Evolutionary conservation across 2,888 invertebrate genomes (phyloP).

Genomic region (Dasysyrphus albostriatus): DNA sequence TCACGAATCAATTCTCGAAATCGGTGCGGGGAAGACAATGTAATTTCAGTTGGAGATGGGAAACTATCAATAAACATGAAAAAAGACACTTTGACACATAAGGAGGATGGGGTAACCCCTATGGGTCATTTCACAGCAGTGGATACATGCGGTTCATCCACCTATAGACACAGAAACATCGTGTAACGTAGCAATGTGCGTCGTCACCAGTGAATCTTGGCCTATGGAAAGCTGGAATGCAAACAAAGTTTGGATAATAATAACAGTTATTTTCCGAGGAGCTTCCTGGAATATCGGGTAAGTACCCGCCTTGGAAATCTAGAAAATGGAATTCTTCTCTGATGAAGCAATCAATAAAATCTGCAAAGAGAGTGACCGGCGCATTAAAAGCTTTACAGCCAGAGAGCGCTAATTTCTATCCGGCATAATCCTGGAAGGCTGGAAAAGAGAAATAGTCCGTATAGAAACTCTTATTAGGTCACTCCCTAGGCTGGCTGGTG

Average conservation of each 20-base stretch:
- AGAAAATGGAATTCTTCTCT: constrained; percentile 16
- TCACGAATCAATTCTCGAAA: constrained; percentile 32
- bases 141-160: constrained; percentile 63
- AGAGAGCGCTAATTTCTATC: neutral
- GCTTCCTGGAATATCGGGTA: constrained; percentile 36
- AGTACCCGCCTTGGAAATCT: constrained; percentile 41
- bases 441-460: constrained; percentile 25
- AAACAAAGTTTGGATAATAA: constrained; percentile 18
- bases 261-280: constrained; percentile 9
- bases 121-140: constrained; percentile 25
- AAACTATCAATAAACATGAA: constrained; percentile 60
- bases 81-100: constrained; percentile 24
- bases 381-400: neutral
- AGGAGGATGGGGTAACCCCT: constrained; percentile 4
- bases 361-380: constrained; percentile 55
- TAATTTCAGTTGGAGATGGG: constrained; percentile 57
- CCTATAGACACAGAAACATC: constrained; percentile 48
- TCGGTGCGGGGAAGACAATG: constrained; percentile 42
- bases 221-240: constrained; percentile 49
- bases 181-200: constrained; percentile 1
- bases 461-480: constrained; percentile 70
- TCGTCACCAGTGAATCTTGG: constrained; percentile 49
- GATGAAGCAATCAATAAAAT: constrained; percentile 61
- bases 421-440: constrained; percentile 20
- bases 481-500: constrained; percentile 64